Conservation (phyloP, 2,113 vertebrate genomes). For the Aleadryas rufinucha region DNA sequence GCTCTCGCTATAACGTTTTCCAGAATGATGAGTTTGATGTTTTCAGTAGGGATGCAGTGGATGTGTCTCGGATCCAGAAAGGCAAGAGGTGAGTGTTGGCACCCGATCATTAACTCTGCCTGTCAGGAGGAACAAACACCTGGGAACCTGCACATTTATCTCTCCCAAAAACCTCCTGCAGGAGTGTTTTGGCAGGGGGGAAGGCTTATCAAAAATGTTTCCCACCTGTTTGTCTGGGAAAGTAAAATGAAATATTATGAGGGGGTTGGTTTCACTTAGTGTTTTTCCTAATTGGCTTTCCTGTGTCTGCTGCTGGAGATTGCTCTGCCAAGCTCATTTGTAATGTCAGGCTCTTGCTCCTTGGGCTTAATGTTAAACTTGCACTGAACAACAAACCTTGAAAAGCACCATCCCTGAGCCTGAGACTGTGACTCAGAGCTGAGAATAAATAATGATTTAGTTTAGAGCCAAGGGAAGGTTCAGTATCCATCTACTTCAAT, state of each 20-base stretch:
- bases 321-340: not conserved
- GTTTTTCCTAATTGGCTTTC: not conserved
- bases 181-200: not conserved
- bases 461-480: not conserved
- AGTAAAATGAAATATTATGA: not conserved
- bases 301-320: not conserved
- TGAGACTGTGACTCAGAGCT: not conserved
- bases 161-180: not conserved
- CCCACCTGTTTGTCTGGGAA: not conserved
- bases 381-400: not conserved
- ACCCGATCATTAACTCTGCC: not conserved
- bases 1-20: slow-evolving; percentile 82
- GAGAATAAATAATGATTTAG: not conserved
- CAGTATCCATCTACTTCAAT: not conserved
- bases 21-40: slow-evolving; percentile 95
- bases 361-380: not conserved
- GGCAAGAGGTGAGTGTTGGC: slow-evolving; percentile 82
- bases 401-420: not conserved
- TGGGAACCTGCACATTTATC: not conserved
- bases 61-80: slow-evolving; percentile 89
- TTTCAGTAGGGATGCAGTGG: slow-evolving; percentile 88
- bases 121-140: not conserved
- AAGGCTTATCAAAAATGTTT: not conserved
- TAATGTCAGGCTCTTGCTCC: not conserved
- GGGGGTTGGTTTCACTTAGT: not conserved